Evolutionary conservation across 2,113 vertebrate genomes (phyloP), one percentile per base, ranked within the genome.

Genomic region (Psophia crepitans): DNA sequence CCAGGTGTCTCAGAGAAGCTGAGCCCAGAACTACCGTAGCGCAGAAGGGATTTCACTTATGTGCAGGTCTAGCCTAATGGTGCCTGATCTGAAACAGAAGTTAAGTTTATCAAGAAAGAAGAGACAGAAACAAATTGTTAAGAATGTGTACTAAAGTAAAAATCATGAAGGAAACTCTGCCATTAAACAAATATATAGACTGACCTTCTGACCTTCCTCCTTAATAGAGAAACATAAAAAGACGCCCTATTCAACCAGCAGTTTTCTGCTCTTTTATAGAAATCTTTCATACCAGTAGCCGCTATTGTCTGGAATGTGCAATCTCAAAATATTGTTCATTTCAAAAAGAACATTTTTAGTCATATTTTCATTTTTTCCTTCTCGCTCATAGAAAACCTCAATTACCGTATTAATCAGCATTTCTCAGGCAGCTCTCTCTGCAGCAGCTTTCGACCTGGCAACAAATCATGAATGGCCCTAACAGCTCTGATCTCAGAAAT

Each of bases 361-460:
- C 96, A 96, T 89, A 76, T 96, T 97, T 97, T 64, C 95, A 87
- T 97, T 95, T 96, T 96, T 93, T 89, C 97, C 88, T 96, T 95
- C 82, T 95, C 32, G 30, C 96, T 96, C 91, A 96, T 63, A 94
- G 93, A 96, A 97, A 97, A 95, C 95, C 94, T 97, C 97, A 97
- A 96, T 97, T 96, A 97, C 92, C 93, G 97, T 97, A 98, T 98
- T 97, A 97, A 97, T 98, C 97, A 97, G 97, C 97, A 97, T 96
- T 98, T 98, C 96, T 97, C 92, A 97, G 93, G 96, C 94, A 97
- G 91, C 87, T 77, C 96, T 86, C 90, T 88, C 90, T 94, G 63
- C 83, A 92, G 92, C 76, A 92, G 86, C 93, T 94, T 94, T 96
- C 87, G 88, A 87, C 90, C 82, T 70, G 83, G 92, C 93, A 97